A percentile compares a stretch with the other conserved stretches of the same genome.
Conservation (phyloP, 2,888 invertebrate genomes). For the Elaeidobius kamerunicus region DNA sequence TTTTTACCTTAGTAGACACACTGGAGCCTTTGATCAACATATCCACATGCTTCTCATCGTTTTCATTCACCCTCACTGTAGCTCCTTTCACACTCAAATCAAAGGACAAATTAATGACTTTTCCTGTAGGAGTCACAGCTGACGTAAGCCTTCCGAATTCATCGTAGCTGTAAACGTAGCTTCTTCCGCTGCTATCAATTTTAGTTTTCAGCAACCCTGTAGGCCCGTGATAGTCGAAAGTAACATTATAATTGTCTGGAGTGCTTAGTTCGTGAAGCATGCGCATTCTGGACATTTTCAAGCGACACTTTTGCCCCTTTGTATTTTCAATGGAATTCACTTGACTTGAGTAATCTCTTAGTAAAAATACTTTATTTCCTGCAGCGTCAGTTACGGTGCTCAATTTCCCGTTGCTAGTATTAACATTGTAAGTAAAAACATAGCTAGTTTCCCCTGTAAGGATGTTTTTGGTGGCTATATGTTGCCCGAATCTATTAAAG, state of each 20-base stretch:
- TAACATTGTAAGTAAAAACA: constrained; percentile 93
- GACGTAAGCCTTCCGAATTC: constrained; percentile 89
- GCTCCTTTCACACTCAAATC: constrained; percentile 91
- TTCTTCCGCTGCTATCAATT: constrained; percentile 84
- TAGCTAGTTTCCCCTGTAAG: constrained; percentile 93
- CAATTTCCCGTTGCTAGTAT: constrained; percentile 92
- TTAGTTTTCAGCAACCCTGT: constrained; percentile 86
- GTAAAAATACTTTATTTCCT: constrained; percentile 69
- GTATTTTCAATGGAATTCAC: constrained; percentile 94
- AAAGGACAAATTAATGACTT: constrained; percentile 82
- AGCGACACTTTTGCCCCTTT: constrained; percentile 85
- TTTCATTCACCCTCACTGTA: constrained; percentile 79
- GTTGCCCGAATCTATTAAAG: constrained; percentile 93
- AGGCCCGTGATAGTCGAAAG: constrained; percentile 90
- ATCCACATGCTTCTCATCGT: constrained; percentile 77
- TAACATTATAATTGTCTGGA: constrained; percentile 90
- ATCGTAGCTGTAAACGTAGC: constrained; percentile 92
- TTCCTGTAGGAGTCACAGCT: constrained; percentile 93
- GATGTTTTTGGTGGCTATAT: constrained; percentile 89
- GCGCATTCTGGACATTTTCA: constrained; percentile 90
- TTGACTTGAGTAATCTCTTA: constrained; percentile 75
- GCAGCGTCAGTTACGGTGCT: constrained; percentile 92
- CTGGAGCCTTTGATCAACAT: constrained; percentile 86
- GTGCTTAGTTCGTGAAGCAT: constrained; percentile 88
- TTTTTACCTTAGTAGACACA: constrained; percentile 64